Evolutionary conservation across 2,113 vertebrate genomes (phyloP).

Genomic region (Alaudala cheleensis): DNA sequence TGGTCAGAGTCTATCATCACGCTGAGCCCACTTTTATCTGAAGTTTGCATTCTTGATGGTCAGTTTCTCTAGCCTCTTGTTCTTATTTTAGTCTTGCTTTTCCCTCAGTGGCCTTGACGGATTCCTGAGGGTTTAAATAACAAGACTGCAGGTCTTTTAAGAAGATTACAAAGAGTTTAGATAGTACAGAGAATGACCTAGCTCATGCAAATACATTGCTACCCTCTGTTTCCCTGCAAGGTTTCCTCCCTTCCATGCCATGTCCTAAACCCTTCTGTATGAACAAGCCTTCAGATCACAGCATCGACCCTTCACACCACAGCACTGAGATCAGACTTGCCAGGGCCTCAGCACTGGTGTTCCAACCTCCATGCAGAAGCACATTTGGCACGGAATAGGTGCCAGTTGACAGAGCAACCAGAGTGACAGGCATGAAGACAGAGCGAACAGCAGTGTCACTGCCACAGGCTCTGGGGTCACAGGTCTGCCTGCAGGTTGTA

Average conservation of each 20-base stretch:
- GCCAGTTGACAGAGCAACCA: not conserved
- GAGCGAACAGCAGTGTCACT: not conserved
- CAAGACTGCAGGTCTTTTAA: too few relatives aligned
- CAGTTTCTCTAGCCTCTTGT: too few relatives aligned
- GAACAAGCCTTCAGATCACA: not conserved
- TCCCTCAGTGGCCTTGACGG: too few relatives aligned
- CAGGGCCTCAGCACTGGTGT: not conserved
- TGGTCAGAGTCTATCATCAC: too few relatives aligned
- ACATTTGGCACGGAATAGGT: fast-evolving
- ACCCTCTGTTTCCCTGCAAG: not conserved
- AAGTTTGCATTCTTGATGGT: too few relatives aligned
- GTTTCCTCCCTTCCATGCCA: not conserved
- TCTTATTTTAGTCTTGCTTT: too few relatives aligned
- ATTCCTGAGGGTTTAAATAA: too few relatives aligned
- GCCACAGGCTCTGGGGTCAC: not conserved
- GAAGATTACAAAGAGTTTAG: too few relatives aligned
- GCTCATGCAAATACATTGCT: too few relatives aligned
- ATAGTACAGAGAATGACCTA: too few relatives aligned
- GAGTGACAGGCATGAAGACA: not conserved
- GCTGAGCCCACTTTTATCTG: too few relatives aligned
- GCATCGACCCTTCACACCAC: not conserved
- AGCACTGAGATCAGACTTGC: not conserved
- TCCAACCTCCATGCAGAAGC: not conserved
- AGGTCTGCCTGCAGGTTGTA: not conserved
- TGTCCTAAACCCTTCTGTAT: not conserved